These are phyloP conservation scores for Cylindroiulus punctatus DNA, from an alignment of 2,888 invertebrate genomes.

Conservation along the genomic window DNA sequence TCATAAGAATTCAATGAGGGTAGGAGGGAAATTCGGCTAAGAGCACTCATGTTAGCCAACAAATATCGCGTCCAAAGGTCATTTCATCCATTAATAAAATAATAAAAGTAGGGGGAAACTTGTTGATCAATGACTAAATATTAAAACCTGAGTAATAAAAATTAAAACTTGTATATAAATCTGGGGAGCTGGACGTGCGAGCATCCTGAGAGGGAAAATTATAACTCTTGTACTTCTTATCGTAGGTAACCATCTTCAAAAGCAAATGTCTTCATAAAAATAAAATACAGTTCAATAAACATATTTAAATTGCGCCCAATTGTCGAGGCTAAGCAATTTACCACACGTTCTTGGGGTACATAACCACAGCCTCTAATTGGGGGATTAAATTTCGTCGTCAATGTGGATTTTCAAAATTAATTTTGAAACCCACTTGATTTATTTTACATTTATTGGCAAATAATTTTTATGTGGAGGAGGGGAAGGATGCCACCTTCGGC, in stretches of 20 bases:
- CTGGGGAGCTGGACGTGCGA: conserved; percentile 22
- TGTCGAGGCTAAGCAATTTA: conserved; percentile 23
- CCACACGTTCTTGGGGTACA: background rate
- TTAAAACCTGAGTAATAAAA: conserved; percentile 47
- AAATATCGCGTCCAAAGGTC: conserved; percentile 31
- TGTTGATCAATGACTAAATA: conserved; percentile 44
- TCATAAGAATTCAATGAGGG: background rate
- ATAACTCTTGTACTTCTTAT: background rate
- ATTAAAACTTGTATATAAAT: conserved; percentile 43
- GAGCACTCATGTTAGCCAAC: conserved; percentile 40
- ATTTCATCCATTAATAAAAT: conserved; percentile 43
- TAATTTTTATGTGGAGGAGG: background rate
- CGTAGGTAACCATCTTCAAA: conserved; percentile 3
- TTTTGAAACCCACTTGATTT: background rate
- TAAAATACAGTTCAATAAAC: conserved; percentile 45
- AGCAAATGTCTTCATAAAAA: conserved; percentile 40
- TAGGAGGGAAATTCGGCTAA: background rate
- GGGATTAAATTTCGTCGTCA: conserved; percentile 6
- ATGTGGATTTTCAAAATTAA: conserved; percentile 34
- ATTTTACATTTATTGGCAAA: conserved; percentile 39
- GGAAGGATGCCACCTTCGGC: background rate
- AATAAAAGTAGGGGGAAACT: conserved; percentile 37
- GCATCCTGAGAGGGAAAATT: background rate
- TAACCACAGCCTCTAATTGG: conserved; percentile 28
- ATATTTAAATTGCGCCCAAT: conserved; percentile 27